phyloP scores from a whole-genome alignment of 2,797 vertebrate species.

The Amblyraja radiata region DNA sequence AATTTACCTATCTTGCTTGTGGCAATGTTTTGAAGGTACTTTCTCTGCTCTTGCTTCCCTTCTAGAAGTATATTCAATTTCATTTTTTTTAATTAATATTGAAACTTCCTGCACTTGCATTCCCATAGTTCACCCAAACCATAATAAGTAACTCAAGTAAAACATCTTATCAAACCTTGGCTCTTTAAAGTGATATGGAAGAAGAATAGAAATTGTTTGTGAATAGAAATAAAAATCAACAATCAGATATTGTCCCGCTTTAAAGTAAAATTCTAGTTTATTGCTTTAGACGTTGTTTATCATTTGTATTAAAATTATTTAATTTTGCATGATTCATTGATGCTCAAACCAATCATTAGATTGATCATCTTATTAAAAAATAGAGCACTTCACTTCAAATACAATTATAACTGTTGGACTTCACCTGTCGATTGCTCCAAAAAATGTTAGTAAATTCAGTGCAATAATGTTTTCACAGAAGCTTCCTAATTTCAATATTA shows the following conservation, averaged over 20 bases:
- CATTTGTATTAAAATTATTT: neutral
- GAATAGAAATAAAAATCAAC: neutral
- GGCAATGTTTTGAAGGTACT: neutral
- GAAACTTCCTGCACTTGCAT: neutral
- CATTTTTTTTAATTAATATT: neutral
- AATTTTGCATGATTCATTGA: neutral
- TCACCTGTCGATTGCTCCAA: neutral
- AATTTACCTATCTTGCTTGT: neutral
- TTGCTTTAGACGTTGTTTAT: neutral
- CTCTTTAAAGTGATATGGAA: neutral
- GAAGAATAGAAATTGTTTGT: neutral
- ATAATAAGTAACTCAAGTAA: neutral
- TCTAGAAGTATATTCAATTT: neutral
- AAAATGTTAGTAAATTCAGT: neutral
- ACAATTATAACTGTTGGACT: neutral
- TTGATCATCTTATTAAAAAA: conserved; percentile 5
- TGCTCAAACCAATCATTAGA: neutral
- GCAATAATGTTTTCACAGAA: neutral
- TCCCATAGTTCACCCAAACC: neutral
- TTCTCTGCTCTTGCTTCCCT: neutral
- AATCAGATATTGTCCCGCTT: neutral
- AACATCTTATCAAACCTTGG: neutral
- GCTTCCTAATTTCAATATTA: neutral
- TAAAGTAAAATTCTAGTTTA: neutral
- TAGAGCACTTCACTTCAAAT: neutral